These are phyloP conservation scores for Jacana jacana DNA, from an alignment of 2,113 vertebrate genomes.

Conservation along the genomic window DNA sequence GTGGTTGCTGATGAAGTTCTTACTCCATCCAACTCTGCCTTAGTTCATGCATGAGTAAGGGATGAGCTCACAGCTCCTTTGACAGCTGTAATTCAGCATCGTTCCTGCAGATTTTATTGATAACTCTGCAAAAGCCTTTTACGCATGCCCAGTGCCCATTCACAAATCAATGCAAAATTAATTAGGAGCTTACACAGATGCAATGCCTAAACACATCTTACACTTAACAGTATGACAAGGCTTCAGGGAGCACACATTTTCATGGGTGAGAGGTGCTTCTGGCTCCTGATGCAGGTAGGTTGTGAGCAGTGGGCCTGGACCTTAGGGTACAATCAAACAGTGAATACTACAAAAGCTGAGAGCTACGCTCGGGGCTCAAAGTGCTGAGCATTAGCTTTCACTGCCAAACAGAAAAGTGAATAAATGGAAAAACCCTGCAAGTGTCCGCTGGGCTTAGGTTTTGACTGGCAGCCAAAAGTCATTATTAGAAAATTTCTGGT, in stretches of 20 bases:
- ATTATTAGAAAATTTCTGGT: background rate
- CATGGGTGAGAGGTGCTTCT: background rate
- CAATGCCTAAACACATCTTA: background rate
- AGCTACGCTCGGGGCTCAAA: background rate
- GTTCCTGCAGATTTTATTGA: background rate
- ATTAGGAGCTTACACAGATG: background rate
- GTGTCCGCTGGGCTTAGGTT: background rate
- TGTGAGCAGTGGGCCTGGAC: background rate
- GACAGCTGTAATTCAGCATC: background rate
- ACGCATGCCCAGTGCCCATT: background rate
- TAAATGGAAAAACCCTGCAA: background rate
- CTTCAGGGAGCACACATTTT: background rate
- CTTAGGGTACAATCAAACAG: background rate
- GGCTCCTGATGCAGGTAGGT: background rate
- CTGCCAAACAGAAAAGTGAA: background rate
- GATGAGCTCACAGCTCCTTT: background rate
- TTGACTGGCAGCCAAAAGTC: background rate
- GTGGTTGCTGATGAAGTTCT: background rate
- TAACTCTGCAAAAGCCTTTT: background rate
- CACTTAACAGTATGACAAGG: background rate
- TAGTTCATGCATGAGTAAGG: background rate
- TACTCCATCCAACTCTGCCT: background rate
- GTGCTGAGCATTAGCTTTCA: background rate
- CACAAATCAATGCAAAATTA: background rate
- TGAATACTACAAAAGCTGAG: background rate